A percentile compares a stretch with the other conserved stretches of the same genome.
Evolutionary conservation across 23 tunicate species (phyloP).

Genomic region (Phallusia fumigata): DNA sequence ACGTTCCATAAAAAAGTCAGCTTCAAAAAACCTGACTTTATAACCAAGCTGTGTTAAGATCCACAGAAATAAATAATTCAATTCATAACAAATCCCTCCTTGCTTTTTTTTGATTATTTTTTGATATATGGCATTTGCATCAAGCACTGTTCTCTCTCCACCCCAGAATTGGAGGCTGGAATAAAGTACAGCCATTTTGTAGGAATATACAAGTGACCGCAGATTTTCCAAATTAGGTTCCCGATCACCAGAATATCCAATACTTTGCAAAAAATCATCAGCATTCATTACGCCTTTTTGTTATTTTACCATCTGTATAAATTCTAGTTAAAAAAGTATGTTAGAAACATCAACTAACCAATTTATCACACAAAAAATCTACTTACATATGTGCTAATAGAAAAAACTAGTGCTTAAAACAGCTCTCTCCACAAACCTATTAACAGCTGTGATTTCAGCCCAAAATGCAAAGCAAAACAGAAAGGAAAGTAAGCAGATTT

Average conservation of each 20-base stretch:
- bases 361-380: too few relatives aligned
- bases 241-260: background rate
- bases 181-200: background rate
- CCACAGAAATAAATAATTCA: slow-evolving; percentile 2
- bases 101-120: background rate
- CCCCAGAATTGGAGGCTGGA: background rate
- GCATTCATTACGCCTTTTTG: background rate
- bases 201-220: background rate
- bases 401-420: too few relatives aligned
- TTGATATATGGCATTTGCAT: background rate
- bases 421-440: too few relatives aligned
- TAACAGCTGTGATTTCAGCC: too few relatives aligned
- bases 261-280: background rate
- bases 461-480: too few relatives aligned
- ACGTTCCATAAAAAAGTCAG: background rate
- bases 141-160: background rate
- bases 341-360: too few relatives aligned
- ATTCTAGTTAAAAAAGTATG: too few relatives aligned
- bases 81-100: slow-evolving; percentile 8
- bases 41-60: background rate
- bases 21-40: background rate
- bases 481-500: too few relatives aligned
- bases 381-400: too few relatives aligned
- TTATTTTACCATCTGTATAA: too few relatives aligned
- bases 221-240: background rate